Base-by-base conservation (phyloP, 92 coral and sea anemone species). In the Palythoa heliodiscus region DNA sequence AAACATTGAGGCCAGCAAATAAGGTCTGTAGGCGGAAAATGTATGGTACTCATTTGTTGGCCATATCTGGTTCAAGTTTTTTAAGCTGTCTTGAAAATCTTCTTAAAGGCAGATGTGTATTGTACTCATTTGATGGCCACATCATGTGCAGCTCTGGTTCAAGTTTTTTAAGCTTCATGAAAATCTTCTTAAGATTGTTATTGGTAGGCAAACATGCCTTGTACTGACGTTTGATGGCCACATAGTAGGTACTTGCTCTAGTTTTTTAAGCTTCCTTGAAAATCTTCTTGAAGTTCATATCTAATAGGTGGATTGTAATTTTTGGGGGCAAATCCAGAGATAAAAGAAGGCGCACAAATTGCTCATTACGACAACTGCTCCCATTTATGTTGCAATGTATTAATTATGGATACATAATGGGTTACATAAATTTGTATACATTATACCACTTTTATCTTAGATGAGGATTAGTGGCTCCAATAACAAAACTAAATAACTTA, bases 101-200 rank as follows among this genome's bases (percentile, higher is more conserved):
- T 13, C 2, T 2, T 69, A 22, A 2, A 69, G 98, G 67, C 25
- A 95, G 91, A 9, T 87, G 87, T 73, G 70, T 87, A 11, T 82
- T 96, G 82, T 87, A 91, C 76, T 82, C 88, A 53, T 85, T 94
- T 24, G 94, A 94, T 94, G 98, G 85, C 52, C 90, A 92, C 35
- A 91, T 88, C 23, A 69, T 93, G 70, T 91, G 87, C 88, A 92
- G 93, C 20, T 82, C 91, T 23, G 93, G 95, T 37, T 82, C 89
- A 8, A 89, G 82, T 53, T 29, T 29, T 29, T 29, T 29, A 67
- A 2, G 11, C 16, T 24, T 8, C 13, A n/a, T 11, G 7, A 10
- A 25, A 25, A 69, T 69, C 19, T 69, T 13, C 2, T 2, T 69
- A 29, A 29, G 1, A 29, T 29, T 29, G 35, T 29, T 69, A 37